A percentile compares a stretch with the other conserved stretches of the same genome.
phyloP scores from a whole-genome alignment of 2,888 invertebrate species.

The Augiades crinisus region DNA sequence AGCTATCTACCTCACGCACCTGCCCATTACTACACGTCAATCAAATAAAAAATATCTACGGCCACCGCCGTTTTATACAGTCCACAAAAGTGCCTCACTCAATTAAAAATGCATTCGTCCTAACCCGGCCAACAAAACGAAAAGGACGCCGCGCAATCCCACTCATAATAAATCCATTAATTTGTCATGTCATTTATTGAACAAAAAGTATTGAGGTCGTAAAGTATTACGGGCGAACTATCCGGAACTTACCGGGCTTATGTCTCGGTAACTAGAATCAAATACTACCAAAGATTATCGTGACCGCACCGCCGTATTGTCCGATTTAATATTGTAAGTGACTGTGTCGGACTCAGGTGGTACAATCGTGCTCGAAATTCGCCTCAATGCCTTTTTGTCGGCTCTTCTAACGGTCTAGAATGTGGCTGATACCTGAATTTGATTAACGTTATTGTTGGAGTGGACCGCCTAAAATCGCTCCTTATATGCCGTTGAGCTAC shows the following conservation, averaged over 20 bases:
- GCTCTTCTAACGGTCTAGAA: background rate
- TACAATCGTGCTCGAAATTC: slow-evolving; percentile 48
- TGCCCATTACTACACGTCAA: slow-evolving; percentile 80
- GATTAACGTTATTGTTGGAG: slow-evolving; percentile 6
- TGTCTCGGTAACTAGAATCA: slow-evolving; percentile 68
- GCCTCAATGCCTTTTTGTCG: slow-evolving; percentile 5
- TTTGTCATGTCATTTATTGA: slow-evolving; percentile 79
- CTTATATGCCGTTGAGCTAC: background rate
- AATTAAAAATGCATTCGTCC: slow-evolving; percentile 82
- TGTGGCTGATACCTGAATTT: slow-evolving; percentile 2
- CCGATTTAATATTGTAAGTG: slow-evolving; percentile 68
- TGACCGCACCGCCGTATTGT: slow-evolving; percentile 63
- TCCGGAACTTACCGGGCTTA: slow-evolving; percentile 49
- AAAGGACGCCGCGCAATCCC: slow-evolving; percentile 66
- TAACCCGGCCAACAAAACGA: slow-evolving; percentile 68
- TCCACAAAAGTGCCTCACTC: slow-evolving; percentile 79
- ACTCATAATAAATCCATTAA: slow-evolving; percentile 81
- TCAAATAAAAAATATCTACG: slow-evolving; percentile 75
- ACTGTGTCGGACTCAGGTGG: slow-evolving; percentile 47
- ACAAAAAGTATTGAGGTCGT: slow-evolving; percentile 58
- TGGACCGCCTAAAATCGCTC: slow-evolving; percentile 4
- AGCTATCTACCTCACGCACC: slow-evolving; percentile 75
- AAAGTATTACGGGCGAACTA: slow-evolving; percentile 53
- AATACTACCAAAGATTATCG: slow-evolving; percentile 66
- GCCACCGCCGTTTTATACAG: slow-evolving; percentile 77